Conservation (phyloP, 1,140 invertebrate species). For the Drosophila insularis region DNA sequence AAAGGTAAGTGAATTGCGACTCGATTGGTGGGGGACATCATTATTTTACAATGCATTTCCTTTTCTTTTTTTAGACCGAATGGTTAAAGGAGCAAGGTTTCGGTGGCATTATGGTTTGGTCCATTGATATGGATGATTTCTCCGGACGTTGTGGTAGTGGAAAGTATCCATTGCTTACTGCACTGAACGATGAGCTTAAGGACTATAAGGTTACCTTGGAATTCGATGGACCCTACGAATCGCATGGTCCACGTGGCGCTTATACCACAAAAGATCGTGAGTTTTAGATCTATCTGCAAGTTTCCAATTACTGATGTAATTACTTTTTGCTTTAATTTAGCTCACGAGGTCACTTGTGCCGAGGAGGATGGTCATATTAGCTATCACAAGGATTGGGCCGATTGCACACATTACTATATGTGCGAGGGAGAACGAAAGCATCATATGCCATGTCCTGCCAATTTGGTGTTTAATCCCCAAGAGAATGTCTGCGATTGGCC, state of each 20-base stretch:
- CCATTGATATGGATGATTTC: conserved; percentile 98
- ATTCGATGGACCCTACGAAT: conserved; percentile 94
- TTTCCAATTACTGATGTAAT: neutral
- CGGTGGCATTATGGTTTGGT: conserved; percentile 99
- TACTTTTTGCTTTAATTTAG: conserved; percentile 83
- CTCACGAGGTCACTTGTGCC: conserved; percentile 93
- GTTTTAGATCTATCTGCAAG: conserved; percentile 71
- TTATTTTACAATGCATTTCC: too few species aligned
- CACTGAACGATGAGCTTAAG: conserved; percentile 92
- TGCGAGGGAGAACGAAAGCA: conserved; percentile 97
- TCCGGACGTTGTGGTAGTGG: conserved; percentile 93
- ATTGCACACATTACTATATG: conserved; percentile 97
- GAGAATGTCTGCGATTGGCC: conserved; percentile 98
- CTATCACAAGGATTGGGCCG: conserved; percentile 94
- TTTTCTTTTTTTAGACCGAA: conserved; percentile 87
- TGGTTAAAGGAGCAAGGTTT: conserved; percentile 97
- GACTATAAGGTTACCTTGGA: conserved; percentile 93
- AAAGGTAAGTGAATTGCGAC: conserved; percentile 86
- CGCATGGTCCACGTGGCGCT: conserved; percentile 86
- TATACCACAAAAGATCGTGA: conserved; percentile 94
- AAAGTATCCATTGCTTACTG: conserved; percentile 94
- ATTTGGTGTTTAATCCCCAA: conserved; percentile 95
- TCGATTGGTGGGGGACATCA: too few species aligned
- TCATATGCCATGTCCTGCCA: conserved; percentile 98
- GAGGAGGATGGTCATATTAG: conserved; percentile 97